These are phyloP conservation scores for Archegozetes longisetosus DNA, from an alignment of 1,140 invertebrate genomes.

Conservation along the genomic window DNA sequence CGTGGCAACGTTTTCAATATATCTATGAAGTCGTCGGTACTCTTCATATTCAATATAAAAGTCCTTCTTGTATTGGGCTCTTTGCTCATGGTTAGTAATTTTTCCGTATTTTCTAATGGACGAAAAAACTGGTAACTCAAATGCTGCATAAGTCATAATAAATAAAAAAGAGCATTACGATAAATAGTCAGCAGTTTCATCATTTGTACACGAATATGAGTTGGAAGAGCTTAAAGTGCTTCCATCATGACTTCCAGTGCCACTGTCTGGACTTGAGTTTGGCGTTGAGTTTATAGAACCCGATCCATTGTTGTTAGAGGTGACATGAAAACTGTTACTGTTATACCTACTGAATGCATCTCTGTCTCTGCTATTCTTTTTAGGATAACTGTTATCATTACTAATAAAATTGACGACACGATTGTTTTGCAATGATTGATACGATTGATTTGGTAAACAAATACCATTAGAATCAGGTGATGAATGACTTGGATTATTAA, in stretches of 20 bases:
- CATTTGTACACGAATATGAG: slow-evolving; percentile 10
- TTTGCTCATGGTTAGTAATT: slow-evolving; percentile 54
- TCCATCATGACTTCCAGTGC: slow-evolving; percentile 14
- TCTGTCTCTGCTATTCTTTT: background rate
- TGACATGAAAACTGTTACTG: background rate
- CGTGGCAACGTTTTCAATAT: slow-evolving; percentile 54
- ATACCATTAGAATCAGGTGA: background rate
- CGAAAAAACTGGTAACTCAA: no score
- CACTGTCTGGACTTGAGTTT: slow-evolving; percentile 15
- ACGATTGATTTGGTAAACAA: background rate
- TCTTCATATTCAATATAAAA: slow-evolving; percentile 69
- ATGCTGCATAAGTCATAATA: no score
- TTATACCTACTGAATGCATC: background rate
- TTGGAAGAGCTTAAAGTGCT: background rate
- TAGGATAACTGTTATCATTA: background rate
- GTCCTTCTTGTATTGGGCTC: slow-evolving; percentile 66
- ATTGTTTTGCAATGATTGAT: background rate
- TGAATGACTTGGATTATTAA: background rate
- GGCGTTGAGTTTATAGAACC: slow-evolving; percentile 14
- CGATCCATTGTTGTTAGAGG: slow-evolving; percentile 17
- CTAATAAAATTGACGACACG: background rate
- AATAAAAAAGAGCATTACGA: background rate
- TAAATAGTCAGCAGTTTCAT: slow-evolving; percentile 4
- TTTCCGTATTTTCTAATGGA: slow-evolving; percentile 53
- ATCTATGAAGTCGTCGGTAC: slow-evolving; percentile 53